Conservation (phyloP, 2,888 invertebrate genomes). For the Crematogaster levior region DNA sequence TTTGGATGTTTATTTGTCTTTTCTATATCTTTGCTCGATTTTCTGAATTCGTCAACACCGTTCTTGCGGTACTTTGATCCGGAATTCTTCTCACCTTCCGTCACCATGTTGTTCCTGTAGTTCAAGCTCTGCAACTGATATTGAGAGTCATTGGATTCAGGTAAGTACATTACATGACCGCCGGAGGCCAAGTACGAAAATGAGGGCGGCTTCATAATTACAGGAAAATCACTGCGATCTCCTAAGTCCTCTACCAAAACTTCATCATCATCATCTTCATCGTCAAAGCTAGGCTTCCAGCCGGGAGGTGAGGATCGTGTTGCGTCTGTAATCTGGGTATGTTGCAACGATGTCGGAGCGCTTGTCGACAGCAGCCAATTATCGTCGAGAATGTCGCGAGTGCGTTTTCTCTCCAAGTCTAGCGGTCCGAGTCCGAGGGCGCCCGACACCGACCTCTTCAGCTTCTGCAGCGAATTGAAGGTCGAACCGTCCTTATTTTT, state of each 20-base stretch:
- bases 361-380: constrained; percentile 95
- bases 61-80: constrained; percentile 63
- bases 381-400: constrained; percentile 85
- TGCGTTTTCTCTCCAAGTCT: constrained; percentile 86
- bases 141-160: constrained; percentile 84
- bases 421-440: constrained; percentile 87
- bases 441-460: constrained; percentile 90
- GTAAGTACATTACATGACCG: constrained; percentile 93
- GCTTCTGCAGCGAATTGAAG: constrained; percentile 90
- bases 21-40: constrained; percentile 19
- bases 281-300: constrained; percentile 58
- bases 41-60: constrained; percentile 45
- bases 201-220: constrained; percentile 83
- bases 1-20: constrained; percentile 55
- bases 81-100: constrained; percentile 51
- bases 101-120: constrained; percentile 57
- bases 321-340: constrained; percentile 84
- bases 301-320: constrained; percentile 53
- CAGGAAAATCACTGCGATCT: constrained; percentile 74
- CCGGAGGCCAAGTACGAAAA: constrained; percentile 89
- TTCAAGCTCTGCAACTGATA: constrained; percentile 74
- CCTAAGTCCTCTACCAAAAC: constrained; percentile 60
- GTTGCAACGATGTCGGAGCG: constrained; percentile 92
- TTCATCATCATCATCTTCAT: constrained; percentile 52
- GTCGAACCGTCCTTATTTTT: constrained; percentile 86